Conservation (phyloP, 2,113 vertebrate genomes). For the Onychorhynchus coronatus region DNA sequence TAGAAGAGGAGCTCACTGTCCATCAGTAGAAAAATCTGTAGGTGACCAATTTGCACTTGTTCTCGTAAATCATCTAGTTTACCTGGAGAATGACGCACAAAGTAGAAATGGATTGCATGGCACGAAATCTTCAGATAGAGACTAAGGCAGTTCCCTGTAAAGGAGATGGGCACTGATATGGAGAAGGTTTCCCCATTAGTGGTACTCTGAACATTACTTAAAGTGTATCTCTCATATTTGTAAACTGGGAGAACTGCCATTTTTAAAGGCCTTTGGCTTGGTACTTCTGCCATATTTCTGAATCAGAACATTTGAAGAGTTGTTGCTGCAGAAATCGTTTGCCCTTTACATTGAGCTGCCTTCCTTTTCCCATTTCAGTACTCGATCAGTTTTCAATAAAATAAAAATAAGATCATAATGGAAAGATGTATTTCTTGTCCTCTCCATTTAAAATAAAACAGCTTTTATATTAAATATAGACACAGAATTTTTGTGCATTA, state of each 20-base stretch:
- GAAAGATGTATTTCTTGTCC: neutral
- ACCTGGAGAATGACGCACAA: neutral
- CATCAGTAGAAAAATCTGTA: neutral
- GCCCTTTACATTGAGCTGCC: neutral
- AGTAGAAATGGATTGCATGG: neutral
- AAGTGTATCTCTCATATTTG: neutral
- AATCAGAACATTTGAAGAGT: neutral
- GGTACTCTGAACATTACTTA: neutral
- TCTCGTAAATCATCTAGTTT: neutral
- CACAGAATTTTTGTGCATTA: neutral
- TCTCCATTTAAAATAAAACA: neutral
- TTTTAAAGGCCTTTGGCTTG: neutral
- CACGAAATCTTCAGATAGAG: neutral
- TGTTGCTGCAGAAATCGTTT: neutral
- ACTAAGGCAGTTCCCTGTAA: neutral
- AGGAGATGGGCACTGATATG: neutral
- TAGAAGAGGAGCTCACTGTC: neutral
- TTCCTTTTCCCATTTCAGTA: neutral
- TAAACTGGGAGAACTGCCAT: neutral
- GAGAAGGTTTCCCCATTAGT: neutral
- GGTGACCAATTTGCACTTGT: neutral
- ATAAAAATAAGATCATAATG: neutral
- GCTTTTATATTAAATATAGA: neutral
- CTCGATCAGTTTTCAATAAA: neutral
- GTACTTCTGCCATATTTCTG: neutral